phyloP scores from a whole-genome alignment of 2,797 vertebrate genomes.

The Mus caroli region DNA sequence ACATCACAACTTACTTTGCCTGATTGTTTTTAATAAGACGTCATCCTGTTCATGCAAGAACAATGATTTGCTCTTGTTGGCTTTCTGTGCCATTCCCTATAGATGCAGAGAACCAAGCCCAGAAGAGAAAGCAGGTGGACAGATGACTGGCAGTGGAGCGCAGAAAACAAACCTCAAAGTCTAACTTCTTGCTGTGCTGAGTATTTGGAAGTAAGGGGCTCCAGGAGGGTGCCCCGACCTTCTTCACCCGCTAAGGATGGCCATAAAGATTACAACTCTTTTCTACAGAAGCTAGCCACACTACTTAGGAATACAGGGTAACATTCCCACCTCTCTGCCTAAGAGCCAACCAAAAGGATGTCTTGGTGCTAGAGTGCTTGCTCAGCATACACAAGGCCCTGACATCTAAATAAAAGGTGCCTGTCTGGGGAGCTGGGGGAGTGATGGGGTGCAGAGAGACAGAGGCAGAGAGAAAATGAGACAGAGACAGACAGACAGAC shows the following conservation, averaged over 20 bases:
- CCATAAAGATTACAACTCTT: neutral
- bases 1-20: neutral
- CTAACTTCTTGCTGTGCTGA: no score
- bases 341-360: neutral
- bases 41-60: neutral
- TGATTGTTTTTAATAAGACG: neutral
- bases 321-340: neutral
- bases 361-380: neutral
- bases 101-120: neutral
- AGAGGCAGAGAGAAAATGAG: neutral
- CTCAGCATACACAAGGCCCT: neutral
- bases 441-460: neutral
- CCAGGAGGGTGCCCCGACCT: neutral
- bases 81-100: neutral
- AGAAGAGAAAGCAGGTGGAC: neutral
- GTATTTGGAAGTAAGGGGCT: neutral
- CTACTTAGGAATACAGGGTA: neutral
- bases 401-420: neutral
- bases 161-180: neutral
- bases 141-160: neutral
- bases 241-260: neutral
- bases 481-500: neutral
- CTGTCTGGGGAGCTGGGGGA: neutral
- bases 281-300: neutral
- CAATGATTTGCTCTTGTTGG: neutral